Base-by-base conservation (phyloP, 2,888 invertebrate species). In the Drosophila barbarae region DNA sequence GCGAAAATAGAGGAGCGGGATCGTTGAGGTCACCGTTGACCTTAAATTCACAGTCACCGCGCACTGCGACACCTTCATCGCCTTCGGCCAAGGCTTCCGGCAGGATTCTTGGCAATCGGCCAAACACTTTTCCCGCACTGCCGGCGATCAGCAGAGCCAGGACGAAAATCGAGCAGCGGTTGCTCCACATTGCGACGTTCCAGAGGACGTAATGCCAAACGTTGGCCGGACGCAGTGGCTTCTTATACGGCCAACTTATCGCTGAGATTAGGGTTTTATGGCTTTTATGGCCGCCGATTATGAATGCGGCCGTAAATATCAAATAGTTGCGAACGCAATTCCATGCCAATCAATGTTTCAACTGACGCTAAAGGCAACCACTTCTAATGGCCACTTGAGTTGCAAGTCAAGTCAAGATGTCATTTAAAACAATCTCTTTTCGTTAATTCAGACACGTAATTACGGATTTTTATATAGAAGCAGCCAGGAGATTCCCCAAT, bases 1-100 rank as follows among this genome's bases (percentile, higher is more conserved):
- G 88, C 1, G 93, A 81, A 69, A 92, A 90, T 7, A 93, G 88
- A 0, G 93, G 93, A 71, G 93, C 93, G 0, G 93, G 93, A 71
- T 92, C 87, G 8, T 69, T 86, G 4, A 87, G 77, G 69, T 86
- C 88, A 0, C 86, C 85, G 56, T 76, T 82, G 0, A 87, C 77
- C 3, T 55, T 60, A 47, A 84, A 87, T 6, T 82, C 77, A 32
- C 87, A 87, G 32, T 86, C 76, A 0, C 81, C 81, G 15, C 42
- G 41, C 34, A 85, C 84, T 0, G 66, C 38, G 2, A 81, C 85
- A 28, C 85, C 80, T 23, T 73, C 66, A 6, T 80, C 72, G 13
- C 50, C 78, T 2, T 75, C 68, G 6, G 44, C 71, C 5, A 53
- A n/a, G 35, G 34, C 28, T 9, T 69, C 23, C 2, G 80, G 74